A percentile compares a stretch with the other conserved stretches of the same genome.
phyloP scores from a whole-genome alignment of 2,113 vertebrate genomes.

The Mesocricetus auratus region DNA sequence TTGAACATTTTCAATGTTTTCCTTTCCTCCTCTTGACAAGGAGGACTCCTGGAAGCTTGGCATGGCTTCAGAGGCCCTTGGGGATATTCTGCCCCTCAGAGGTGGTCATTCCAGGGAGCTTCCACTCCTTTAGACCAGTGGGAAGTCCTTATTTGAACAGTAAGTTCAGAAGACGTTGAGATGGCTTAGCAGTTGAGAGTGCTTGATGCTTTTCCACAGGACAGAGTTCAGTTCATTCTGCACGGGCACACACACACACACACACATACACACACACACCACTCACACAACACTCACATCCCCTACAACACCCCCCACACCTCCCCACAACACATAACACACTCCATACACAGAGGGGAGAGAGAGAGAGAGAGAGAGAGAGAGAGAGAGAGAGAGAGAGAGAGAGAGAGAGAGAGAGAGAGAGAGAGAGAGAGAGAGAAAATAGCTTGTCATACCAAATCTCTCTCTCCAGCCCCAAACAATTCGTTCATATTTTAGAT shows the following conservation, averaged over 20 bases:
- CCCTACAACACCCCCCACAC: too few species aligned
- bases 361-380: too few species aligned
- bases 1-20: slow-evolving; percentile 5
- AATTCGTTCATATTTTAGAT: not conserved
- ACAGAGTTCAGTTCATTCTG: not conserved
- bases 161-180: not conserved
- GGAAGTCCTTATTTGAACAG: not conserved
- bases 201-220: not conserved
- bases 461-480: not conserved
- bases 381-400: too few species aligned
- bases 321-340: too few species aligned
- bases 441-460: not conserved
- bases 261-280: not conserved
- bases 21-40: not conserved
- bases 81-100: not conserved
- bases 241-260: too few species aligned
- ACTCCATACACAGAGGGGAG: too few species aligned
- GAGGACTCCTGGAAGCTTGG: not conserved
- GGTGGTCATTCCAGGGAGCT: not conserved
- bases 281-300: not conserved
- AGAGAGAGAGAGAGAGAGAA: not conserved
- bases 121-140: not conserved
- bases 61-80: not conserved
- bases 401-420: too few species aligned
- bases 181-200: not conserved